These are phyloP conservation scores for Rhombomys opimus DNA, from an alignment of 2,113 vertebrate species.

Conservation along the genomic window DNA sequence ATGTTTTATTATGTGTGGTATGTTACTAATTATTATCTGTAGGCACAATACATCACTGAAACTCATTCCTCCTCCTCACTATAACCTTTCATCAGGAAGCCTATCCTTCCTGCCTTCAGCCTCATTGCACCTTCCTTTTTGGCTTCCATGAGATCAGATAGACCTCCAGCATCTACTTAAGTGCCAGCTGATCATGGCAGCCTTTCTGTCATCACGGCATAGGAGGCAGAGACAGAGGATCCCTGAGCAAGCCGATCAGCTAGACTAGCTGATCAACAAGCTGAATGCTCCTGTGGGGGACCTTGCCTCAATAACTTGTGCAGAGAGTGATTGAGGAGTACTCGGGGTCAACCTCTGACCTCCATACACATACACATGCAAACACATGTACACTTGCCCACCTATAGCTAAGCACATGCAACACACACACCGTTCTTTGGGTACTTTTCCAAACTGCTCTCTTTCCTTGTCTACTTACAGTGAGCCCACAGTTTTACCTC, in stretches of 20 bases:
- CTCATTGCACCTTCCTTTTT: neutral
- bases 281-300: neutral
- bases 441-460: neutral
- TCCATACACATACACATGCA: neutral
- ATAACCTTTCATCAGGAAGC: too few species aligned
- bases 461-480: neutral
- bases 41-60: neutral
- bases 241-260: neutral
- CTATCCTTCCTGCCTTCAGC: neutral
- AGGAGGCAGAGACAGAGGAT: neutral
- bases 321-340: neutral
- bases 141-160: neutral
- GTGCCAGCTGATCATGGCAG: neutral
- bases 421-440: neutral
- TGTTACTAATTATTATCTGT: neutral
- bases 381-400: too few species aligned
- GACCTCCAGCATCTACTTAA: neutral
- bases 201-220: neutral
- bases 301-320: neutral
- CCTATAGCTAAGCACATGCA: neutral
- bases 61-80: neutral
- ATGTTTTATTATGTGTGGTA: too few species aligned
- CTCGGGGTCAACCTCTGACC: neutral
- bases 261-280: neutral
- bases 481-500: neutral